Conservation (phyloP, 1,140 invertebrate species). For the Drosophila nebulosa region DNA sequence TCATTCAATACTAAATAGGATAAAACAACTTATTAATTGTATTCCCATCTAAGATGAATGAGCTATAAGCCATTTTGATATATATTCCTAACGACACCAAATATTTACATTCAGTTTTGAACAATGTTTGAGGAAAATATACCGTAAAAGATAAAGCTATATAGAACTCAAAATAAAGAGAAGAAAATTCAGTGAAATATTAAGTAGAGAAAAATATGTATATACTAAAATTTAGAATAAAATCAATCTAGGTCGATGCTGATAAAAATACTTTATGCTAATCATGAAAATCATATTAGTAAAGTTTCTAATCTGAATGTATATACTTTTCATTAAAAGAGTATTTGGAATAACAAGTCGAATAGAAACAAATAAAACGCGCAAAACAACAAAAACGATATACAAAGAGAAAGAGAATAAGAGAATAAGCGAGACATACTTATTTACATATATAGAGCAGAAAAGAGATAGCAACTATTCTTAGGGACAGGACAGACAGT, state of each 20-base stretch:
- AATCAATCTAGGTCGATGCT: not conserved
- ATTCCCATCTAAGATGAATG: too few species aligned
- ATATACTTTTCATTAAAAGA: not conserved
- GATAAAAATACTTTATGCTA: not conserved
- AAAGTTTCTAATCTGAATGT: not conserved
- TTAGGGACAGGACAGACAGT: not conserved
- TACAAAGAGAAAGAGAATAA: slow-evolving; percentile 14
- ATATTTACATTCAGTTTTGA: too few species aligned
- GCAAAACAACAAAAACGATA: slow-evolving; percentile 1
- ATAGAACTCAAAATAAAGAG: too few species aligned
- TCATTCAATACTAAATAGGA: too few species aligned
- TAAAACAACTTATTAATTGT: too few species aligned
- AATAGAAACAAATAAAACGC: slow-evolving; percentile 22
- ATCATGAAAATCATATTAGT: not conserved
- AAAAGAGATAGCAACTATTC: not conserved
- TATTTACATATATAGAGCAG: not conserved
- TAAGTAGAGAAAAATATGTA: too few species aligned
- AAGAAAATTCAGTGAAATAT: too few species aligned
- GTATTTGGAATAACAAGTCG: not conserved
- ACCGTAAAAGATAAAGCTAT: too few species aligned
- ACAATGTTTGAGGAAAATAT: too few species aligned
- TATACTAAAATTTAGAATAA: too few species aligned
- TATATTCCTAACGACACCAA: too few species aligned
- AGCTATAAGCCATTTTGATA: too few species aligned
- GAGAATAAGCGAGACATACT: slow-evolving; percentile 1